Percentiles rank a stretch among this genome's conserved stretches.
These are phyloP conservation scores for Hypomecis atomaria DNA, from an alignment of 2,888 invertebrate species.

Conservation along the genomic window DNA sequence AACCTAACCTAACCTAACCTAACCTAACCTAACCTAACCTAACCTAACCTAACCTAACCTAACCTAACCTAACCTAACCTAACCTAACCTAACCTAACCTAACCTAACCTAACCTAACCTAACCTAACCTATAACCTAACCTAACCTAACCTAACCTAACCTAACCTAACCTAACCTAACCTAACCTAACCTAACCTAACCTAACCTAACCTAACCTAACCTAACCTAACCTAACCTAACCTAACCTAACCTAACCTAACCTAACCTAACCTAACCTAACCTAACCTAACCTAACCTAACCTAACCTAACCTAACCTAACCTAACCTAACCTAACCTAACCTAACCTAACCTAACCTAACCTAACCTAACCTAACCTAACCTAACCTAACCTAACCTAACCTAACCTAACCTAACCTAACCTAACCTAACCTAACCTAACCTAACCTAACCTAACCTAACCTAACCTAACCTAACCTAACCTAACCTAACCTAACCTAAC, in stretches of 20 bases:
- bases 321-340: constrained; percentile 40
- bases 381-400: constrained; percentile 42
- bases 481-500: constrained; percentile 40
- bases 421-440: constrained; percentile 42
- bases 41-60: constrained; percentile 25
- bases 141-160: constrained; percentile 25
- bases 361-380: constrained; percentile 40
- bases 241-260: constrained; percentile 47
- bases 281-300: constrained; percentile 42
- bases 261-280: constrained; percentile 45
- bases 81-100: constrained; percentile 25
- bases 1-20: constrained; percentile 28
- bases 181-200: constrained; percentile 40
- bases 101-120: constrained; percentile 25
- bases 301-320: constrained; percentile 36
- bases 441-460: constrained; percentile 42
- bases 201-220: constrained; percentile 42
- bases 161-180: constrained; percentile 34
- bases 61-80: constrained; percentile 25
- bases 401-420: constrained; percentile 41
- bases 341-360: constrained; percentile 34
- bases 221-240: constrained; percentile 45
- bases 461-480: constrained; percentile 40
- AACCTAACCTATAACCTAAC: constrained; percentile 25
- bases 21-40: constrained; percentile 25